phyloP scores from a whole-genome alignment of 2,888 invertebrate species.

The Plutella xylostella region DNA sequence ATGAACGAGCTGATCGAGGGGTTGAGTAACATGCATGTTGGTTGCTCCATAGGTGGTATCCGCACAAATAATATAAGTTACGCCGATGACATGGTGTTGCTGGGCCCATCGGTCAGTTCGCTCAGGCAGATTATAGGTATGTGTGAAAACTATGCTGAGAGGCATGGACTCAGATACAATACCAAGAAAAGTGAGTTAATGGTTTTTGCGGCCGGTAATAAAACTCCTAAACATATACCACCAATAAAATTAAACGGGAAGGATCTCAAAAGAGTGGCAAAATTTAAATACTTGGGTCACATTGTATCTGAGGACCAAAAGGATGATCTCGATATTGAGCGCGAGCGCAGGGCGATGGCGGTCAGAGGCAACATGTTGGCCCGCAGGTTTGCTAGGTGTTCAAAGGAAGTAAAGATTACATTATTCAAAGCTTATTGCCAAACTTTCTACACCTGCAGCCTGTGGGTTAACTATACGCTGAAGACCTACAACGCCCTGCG shows the following conservation, averaged over 20 bases:
- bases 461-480: too few species aligned
- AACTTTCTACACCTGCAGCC: too few species aligned
- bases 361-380: too few species aligned
- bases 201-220: neutral
- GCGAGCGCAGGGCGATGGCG: slow-evolving; percentile 10
- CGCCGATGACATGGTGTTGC: neutral
- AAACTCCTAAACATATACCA: neutral
- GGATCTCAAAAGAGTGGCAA: neutral
- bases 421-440: too few species aligned
- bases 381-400: too few species aligned
- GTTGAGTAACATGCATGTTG: slow-evolving; percentile 4
- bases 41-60: slow-evolving; percentile 9
- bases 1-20: slow-evolving; percentile 7
- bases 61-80: slow-evolving; percentile 11
- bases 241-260: slow-evolving; percentile 1
- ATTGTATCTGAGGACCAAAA: neutral
- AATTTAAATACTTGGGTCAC: slow-evolving; percentile 4
- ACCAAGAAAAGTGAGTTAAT: too few species aligned
- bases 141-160: slow-evolving; percentile 1
- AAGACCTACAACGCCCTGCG: too few species aligned
- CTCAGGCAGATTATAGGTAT: slow-evolving; percentile 12
- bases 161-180: too few species aligned
- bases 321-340: neutral
- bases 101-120: slow-evolving; percentile 10
- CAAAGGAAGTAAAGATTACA: too few species aligned